Base-by-base conservation (phyloP, 2,888 invertebrate species). In the Venusia cambrica region DNA sequence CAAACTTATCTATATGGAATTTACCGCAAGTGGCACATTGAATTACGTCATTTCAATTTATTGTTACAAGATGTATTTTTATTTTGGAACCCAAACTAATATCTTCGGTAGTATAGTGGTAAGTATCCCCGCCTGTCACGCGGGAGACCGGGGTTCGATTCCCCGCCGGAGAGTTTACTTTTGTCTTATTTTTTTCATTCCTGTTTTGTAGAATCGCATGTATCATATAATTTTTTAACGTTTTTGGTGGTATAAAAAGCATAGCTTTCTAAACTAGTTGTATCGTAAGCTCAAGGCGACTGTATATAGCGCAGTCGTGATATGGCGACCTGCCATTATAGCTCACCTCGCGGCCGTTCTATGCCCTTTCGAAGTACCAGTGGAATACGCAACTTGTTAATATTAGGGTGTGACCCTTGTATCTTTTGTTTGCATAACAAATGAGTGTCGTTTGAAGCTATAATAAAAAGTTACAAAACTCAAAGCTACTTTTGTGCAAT, bases 141-240 rank as follows among this genome's bases (percentile, higher is more conserved):
- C 87, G 87, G 87, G 87, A 88, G 88, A 87, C 87, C 87, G 87
- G 87, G 87, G 87, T 88, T 88, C 87, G 87, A 87, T 87, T 87
- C 87, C 87, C 87, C 85, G 87, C 85, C 84, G 85, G 78, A 75
- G 78, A 76, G 74, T 46, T 15, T 27, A 54, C 60, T 67, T 67
- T 57, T 43, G 2, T 8, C 2, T n/a, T 4, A 26, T 8, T 14
- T 14, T 24, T 13, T 2, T 5, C 4, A 1, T n/a, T 11, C 4
- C 12, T 6, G 3, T 5, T 12, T 12, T 19, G 4, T 8, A 9
- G 8, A 19, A 19, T 4, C 1, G 1, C 9, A 1, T 3, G 17
- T 5, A 2, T 17, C 7, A 6, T 7, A 2, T 1, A 1, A 2
- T 19, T 1, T 4, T 8, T 8, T 8, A 22, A 9, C 9, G 4